Evolutionary conservation across 1,140 invertebrate species (phyloP).

Genomic region (Philaenus spumarius): DNA sequence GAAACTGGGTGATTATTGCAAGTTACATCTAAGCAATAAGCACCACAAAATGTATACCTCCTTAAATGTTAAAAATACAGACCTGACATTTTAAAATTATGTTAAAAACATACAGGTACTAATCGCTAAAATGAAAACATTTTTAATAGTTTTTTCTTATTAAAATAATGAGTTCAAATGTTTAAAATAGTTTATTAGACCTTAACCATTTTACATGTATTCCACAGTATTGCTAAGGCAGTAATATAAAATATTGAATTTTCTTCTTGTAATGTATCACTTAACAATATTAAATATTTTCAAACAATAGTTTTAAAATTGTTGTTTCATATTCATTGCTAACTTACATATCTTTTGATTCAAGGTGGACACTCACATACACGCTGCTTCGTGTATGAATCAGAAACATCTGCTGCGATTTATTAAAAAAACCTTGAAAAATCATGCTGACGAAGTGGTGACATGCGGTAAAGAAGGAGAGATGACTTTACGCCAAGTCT

Average conservation of each 20-base stretch:
- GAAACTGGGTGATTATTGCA: slow-evolving; percentile 55
- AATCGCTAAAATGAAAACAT: too few species aligned
- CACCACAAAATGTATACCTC: too few species aligned
- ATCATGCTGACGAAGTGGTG: slow-evolving; percentile 81
- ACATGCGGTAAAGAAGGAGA: slow-evolving; percentile 62
- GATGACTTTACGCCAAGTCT: slow-evolving; percentile 93
- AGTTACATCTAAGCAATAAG: too few species aligned
- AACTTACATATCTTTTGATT: slow-evolving; percentile 24
- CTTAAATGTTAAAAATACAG: too few species aligned
- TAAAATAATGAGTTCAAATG: neutral
- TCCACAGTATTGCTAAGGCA: too few species aligned
- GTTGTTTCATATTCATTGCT: neutral
- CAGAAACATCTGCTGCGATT: slow-evolving; percentile 98
- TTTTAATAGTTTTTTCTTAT: too few species aligned
- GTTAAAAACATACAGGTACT: too few species aligned
- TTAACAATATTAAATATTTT: neutral
- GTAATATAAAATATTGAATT: neutral
- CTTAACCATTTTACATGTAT: slow-evolving; percentile 12
- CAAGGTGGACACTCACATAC: slow-evolving; percentile 96
- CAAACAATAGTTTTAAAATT: slow-evolving; percentile 1
- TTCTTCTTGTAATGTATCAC: neutral
- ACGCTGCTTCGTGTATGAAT: slow-evolving; percentile 99
- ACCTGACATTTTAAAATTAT: too few species aligned
- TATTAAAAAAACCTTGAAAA: slow-evolving; percentile 97
- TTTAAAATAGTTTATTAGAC: neutral